Percentiles rank a stretch among this genome's conserved stretches.
These are phyloP conservation scores for Enhydra lutris DNA, from an alignment of 2,113 vertebrate genomes.

Conservation along the genomic window DNA sequence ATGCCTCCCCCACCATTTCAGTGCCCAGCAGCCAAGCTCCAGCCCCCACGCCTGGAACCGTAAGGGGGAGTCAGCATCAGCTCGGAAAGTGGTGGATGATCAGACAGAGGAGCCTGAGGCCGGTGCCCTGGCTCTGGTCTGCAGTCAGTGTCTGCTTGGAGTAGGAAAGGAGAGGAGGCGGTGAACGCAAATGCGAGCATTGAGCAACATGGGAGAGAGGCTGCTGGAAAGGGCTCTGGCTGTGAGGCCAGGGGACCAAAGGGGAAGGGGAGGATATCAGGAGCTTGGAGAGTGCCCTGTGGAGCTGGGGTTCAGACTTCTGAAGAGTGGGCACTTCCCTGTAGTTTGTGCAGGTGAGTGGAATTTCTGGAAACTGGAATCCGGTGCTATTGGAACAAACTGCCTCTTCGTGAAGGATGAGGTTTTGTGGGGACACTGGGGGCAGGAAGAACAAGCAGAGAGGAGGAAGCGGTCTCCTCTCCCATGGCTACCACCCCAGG, in stretches of 20 bases:
- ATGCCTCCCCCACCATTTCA: too few relatives aligned
- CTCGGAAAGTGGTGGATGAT: rapidly evolving
- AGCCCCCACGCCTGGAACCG: background rate
- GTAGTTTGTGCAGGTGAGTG: too few relatives aligned
- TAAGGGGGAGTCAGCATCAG: rapidly evolving
- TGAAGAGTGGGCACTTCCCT: rapidly evolving
- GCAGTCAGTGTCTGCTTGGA: background rate
- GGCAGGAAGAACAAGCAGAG: background rate
- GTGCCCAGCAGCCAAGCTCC: background rate
- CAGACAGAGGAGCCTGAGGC: too few relatives aligned
- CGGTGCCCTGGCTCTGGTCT: rapidly evolving
- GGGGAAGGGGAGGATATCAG: background rate
- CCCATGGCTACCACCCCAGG: rapidly evolving
- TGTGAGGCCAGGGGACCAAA: rapidly evolving
- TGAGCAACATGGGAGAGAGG: background rate
- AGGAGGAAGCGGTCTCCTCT: background rate
- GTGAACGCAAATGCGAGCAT: background rate
- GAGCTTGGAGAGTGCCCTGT: rapidly evolving
- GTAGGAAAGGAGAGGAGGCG: rapidly evolving
- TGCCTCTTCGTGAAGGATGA: rapidly evolving
- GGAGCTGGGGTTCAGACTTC: too few relatives aligned
- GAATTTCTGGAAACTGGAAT: background rate
- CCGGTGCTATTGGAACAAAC: too few relatives aligned
- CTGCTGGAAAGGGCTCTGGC: background rate
- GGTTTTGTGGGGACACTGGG: rapidly evolving